Base-by-base conservation (phyloP, 35 echinoderm and acorn worm genomes). In the Apostichopus californicus region DNA sequence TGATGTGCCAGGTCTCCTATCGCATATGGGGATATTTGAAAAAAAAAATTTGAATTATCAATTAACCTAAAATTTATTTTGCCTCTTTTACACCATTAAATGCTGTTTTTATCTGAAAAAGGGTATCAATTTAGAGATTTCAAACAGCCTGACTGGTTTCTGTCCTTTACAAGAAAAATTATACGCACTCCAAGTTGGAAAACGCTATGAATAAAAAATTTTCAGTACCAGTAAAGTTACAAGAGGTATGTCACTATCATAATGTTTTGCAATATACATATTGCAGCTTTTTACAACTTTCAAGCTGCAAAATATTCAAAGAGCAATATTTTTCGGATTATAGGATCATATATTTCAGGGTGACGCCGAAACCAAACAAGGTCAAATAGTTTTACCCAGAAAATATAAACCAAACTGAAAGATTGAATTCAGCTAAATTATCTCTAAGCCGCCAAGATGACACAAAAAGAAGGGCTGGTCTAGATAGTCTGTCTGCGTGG, bases 221-320 rank as follows among this genome's bases (percentile, higher is more conserved):
- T 82, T 4, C 28, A 23, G 28, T 18, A 9, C 55, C 8, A 28
- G 79, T 18, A 46, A 82, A 28, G 5, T 82, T 13, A 82, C 79
- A 82, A 28, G 23, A 82, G 17, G 23, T 82, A 82, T 82, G 8
- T 25, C 20, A 46, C n/a, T 82, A 18, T 53, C 25, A 52, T 82
- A 46, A 53, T 23, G 28, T 8, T 28, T 82, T 82, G 25, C 21
- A 82, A 82, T 60, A 9, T 82, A 82, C 22, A 46, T 1, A 13
- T 82, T 82, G 79, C 79, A 24, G 5, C 79, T 81, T 10, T 81
- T 81, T 82, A 13, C 46, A 82, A 82, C 14, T 28, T 82, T 46
- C 20, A 82, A 10, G 7, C 13, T 21, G 21, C 8, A 82, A 82
- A 82, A 23, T 18, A 46, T 28, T 23, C 46, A 14, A 53, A 23